A percentile compares a stretch with the other conserved stretches of the same genome.
Conservation (phyloP, 2,797 vertebrate species). For the Cygnus olor region DNA sequence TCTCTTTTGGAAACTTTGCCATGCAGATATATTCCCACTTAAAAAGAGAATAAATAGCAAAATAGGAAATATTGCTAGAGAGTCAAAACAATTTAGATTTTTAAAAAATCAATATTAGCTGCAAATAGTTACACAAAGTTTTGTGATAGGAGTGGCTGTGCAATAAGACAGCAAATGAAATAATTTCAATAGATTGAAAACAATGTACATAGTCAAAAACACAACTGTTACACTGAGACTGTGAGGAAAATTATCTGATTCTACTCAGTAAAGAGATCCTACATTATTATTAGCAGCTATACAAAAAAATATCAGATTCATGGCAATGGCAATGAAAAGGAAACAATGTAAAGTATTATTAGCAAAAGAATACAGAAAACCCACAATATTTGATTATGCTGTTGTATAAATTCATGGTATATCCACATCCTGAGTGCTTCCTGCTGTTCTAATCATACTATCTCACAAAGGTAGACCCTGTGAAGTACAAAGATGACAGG, state of each 20-base stretch:
- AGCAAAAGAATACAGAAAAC: not conserved
- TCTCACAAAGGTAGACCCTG: not conserved
- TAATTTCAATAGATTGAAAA: not conserved
- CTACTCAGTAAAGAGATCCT: not conserved
- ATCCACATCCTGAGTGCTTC: not conserved
- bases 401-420: not conserved
- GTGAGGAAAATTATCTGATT: not conserved
- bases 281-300: not conserved
- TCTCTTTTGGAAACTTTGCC: not conserved
- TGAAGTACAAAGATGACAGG: not conserved
- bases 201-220: not conserved
- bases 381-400: not conserved
- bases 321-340: not conserved
- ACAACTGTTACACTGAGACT: not conserved
- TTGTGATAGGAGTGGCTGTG: not conserved
- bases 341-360: not conserved
- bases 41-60: not conserved
- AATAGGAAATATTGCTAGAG: not conserved
- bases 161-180: not conserved
- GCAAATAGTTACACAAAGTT: not conserved
- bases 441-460: conserved; percentile 16
- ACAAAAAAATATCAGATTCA: not conserved
- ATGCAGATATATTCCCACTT: not conserved
- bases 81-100: not conserved
- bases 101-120: not conserved